phyloP scores from a whole-genome alignment of 2,113 vertebrate genomes.

The Gopherus flavomarginatus region DNA sequence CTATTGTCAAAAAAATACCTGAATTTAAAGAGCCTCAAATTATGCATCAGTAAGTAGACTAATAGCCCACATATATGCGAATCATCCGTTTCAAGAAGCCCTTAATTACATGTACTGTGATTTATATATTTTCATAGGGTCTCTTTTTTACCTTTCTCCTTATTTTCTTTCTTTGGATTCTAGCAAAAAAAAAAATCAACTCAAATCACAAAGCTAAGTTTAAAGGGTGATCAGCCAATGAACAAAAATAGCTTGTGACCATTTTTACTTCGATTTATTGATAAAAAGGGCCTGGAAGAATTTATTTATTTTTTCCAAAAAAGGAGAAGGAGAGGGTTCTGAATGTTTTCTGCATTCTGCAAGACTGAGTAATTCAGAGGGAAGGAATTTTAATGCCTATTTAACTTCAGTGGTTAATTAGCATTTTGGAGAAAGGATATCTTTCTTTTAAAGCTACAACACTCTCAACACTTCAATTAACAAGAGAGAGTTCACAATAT shows the following conservation, averaged over 20 bases:
- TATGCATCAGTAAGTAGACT: neutral
- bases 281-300: fast-evolving
- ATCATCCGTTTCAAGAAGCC: neutral
- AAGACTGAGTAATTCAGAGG: neutral
- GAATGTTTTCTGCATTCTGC: neutral
- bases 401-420: neutral
- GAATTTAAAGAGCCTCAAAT: neutral
- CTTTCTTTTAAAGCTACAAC: neutral
- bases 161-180: neutral
- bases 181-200: neutral
- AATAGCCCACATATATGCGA: neutral
- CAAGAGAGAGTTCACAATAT: neutral
- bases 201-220: neutral
- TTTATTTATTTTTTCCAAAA: neutral
- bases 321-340: neutral
- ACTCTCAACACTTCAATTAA: neutral
- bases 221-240: neutral
- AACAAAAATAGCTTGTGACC: neutral
- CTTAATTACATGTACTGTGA: neutral
- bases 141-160: neutral
- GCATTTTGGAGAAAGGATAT: neutral
- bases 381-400: neutral
- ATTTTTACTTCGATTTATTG: neutral
- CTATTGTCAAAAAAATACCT: neutral
- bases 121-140: neutral